These are phyloP conservation scores for Mormyrus hasselquistii DNA, from an alignment of 2,797 vertebrate species.

Conservation along the genomic window DNA sequence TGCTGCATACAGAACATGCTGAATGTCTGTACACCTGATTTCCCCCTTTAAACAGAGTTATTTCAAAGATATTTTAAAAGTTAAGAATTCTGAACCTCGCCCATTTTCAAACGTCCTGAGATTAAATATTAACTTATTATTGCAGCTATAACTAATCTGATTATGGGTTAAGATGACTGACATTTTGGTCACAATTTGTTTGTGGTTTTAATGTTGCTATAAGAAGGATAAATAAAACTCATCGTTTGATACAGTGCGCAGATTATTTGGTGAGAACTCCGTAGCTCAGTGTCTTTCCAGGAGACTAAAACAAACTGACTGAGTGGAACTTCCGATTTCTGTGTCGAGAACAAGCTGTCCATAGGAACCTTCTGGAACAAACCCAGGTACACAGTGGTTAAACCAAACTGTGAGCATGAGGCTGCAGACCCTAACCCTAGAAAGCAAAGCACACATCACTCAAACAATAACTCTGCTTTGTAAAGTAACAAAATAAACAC, in stretches of 20 bases:
- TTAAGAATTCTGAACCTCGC: background rate
- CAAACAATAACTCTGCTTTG: background rate
- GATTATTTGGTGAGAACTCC: background rate
- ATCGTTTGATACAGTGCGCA: background rate
- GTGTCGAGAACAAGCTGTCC: background rate
- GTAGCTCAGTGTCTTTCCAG: background rate
- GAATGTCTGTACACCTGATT: background rate
- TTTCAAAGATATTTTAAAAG: background rate
- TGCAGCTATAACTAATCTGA: background rate
- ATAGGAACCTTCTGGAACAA: background rate
- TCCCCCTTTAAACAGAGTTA: background rate
- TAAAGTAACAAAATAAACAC: background rate
- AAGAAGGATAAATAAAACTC: background rate
- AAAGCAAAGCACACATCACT: background rate
- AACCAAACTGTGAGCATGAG: background rate
- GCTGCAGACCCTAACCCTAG: background rate
- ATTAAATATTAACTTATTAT: background rate
- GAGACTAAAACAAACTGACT: background rate
- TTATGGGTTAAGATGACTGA: background rate
- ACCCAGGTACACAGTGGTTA: background rate
- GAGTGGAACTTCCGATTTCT: background rate
- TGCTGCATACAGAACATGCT: background rate
- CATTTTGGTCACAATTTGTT: background rate
- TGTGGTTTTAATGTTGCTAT: background rate
- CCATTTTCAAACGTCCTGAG: background rate